A percentile compares a stretch with the other conserved stretches of the same genome.
Conservation (phyloP, 1,140 invertebrate species). For the Drosophila sturtevanti region DNA sequence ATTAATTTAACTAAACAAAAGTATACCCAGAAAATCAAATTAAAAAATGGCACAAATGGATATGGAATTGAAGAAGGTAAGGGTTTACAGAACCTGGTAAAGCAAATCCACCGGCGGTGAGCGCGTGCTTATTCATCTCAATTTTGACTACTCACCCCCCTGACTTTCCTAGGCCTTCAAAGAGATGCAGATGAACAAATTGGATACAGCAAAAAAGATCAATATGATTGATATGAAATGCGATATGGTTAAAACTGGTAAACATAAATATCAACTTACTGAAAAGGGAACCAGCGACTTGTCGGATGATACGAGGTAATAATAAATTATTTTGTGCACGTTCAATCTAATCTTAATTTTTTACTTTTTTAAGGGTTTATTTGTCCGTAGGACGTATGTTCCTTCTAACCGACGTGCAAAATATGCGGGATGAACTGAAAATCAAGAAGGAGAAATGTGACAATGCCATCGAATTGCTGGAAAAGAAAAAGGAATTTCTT, state of each 20-base stretch:
- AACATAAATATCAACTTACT: conserved; percentile 79
- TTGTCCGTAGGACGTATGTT: conserved; percentile 82
- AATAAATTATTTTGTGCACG: not conserved
- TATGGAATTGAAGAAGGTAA: conserved; percentile 80
- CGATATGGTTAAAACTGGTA: conserved; percentile 78
- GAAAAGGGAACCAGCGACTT: conserved; percentile 75
- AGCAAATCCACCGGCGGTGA: conserved; percentile 2
- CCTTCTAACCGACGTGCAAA: conserved; percentile 72
- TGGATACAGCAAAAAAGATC: conserved; percentile 81
- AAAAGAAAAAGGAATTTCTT: conserved; percentile 79
- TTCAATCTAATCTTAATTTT: not conserved
- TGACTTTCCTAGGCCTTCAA: conserved; percentile 69
- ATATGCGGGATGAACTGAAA: conserved; percentile 74
- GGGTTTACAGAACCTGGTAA: not conserved
- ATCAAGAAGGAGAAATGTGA: conserved; percentile 79
- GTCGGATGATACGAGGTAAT: conserved; percentile 65
- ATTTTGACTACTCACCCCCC: conserved; percentile 17
- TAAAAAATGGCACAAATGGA: conserved; percentile 79
- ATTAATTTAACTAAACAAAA: not conserved
- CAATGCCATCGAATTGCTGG: conserved; percentile 69
- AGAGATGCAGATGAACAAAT: conserved; percentile 82
- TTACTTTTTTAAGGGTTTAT: conserved; percentile 58
- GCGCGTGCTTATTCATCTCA: conserved; percentile 36
- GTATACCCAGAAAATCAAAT: not conserved
- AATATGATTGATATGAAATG: conserved; percentile 81